A percentile compares a stretch with the other conserved stretches of the same genome.
Evolutionary conservation across 1,140 invertebrate species (phyloP).

Genomic region (Zaprionus gabonicus): DNA sequence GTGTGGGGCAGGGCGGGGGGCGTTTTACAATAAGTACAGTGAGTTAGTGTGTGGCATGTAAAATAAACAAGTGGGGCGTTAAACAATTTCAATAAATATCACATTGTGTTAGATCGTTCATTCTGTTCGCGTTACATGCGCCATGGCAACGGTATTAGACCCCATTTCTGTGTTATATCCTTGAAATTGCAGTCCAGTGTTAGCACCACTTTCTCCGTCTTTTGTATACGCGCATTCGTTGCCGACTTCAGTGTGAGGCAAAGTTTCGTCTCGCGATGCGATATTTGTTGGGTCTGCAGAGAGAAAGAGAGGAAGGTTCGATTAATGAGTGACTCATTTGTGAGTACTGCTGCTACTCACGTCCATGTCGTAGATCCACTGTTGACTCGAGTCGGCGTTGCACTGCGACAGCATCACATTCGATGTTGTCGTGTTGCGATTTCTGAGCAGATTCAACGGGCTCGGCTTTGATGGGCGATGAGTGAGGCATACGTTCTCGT

Average conservation of each 20-base stretch:
- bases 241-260: constrained; percentile 78
- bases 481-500: constrained; percentile 80
- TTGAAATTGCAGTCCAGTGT: constrained; percentile 73
- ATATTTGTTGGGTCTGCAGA: constrained; percentile 78
- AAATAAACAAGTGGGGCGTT: constrained; percentile 48
- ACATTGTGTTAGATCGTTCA: constrained; percentile 68
- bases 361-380: constrained; percentile 82
- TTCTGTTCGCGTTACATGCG: constrained; percentile 57
- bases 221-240: constrained; percentile 58
- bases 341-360: constrained; percentile 53
- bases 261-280: constrained; percentile 67
- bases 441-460: constrained; percentile 62
- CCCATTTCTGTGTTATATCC: constrained; percentile 83
- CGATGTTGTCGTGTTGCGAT: constrained; percentile 69
- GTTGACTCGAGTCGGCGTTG: constrained; percentile 58
- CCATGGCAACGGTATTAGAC: constrained; percentile 80
- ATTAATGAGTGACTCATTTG: background rate
- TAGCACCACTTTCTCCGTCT: constrained; percentile 74
- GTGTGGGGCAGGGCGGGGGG: constrained; percentile 24
- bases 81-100: constrained; percentile 82
- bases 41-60: constrained; percentile 20
- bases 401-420: constrained; percentile 76
- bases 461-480: constrained; percentile 68
- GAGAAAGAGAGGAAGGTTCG: background rate
- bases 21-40: constrained; percentile 23